Evolutionary conservation across 2,888 invertebrate genomes (phyloP).

Genomic region (Apocheima hispidaria): DNA sequence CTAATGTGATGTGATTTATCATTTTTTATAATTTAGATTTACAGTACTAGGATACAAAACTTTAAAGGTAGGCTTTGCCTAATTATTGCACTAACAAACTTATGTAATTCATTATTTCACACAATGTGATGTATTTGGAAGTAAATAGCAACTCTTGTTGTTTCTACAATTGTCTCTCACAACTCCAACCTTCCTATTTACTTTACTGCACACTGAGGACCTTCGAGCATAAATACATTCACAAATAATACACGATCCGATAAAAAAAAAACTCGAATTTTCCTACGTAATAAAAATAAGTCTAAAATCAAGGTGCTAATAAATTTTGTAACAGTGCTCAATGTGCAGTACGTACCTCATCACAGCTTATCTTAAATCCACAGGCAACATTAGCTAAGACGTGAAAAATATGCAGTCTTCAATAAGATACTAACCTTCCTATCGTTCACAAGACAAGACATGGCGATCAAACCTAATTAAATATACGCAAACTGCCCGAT

Average conservation of each 20-base stretch:
- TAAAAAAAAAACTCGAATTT: slow-evolving; percentile 36
- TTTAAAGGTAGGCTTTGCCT: slow-evolving; percentile 83
- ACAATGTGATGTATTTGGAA: slow-evolving; percentile 72
- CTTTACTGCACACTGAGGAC: slow-evolving; percentile 28
- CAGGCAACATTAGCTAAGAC: slow-evolving; percentile 75
- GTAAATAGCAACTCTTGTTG: slow-evolving; percentile 56
- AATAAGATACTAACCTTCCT: slow-evolving; percentile 74
- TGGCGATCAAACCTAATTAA: slow-evolving; percentile 61
- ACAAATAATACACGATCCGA: not conserved
- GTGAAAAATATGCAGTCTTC: slow-evolving; percentile 83
- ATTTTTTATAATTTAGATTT: slow-evolving; percentile 61
- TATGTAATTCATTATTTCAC: slow-evolving; percentile 74
- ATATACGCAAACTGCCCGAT: slow-evolving; percentile 27
- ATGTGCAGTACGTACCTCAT: slow-evolving; percentile 55
- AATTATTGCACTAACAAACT: slow-evolving; percentile 84
- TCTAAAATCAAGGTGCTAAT: slow-evolving; percentile 26
- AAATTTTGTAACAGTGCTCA: slow-evolving; percentile 42
- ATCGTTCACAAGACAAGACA: slow-evolving; percentile 74
- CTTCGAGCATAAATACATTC: not conserved
- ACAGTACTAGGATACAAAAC: slow-evolving; percentile 79
- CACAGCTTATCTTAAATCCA: slow-evolving; percentile 62
- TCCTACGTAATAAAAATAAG: slow-evolving; percentile 46
- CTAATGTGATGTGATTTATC: slow-evolving; percentile 56
- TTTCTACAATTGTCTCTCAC: slow-evolving; percentile 34
- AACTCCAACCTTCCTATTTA: slow-evolving; percentile 25